Conservation (phyloP, 2,113 vertebrate species). For the Macaca nemestrina region DNA sequence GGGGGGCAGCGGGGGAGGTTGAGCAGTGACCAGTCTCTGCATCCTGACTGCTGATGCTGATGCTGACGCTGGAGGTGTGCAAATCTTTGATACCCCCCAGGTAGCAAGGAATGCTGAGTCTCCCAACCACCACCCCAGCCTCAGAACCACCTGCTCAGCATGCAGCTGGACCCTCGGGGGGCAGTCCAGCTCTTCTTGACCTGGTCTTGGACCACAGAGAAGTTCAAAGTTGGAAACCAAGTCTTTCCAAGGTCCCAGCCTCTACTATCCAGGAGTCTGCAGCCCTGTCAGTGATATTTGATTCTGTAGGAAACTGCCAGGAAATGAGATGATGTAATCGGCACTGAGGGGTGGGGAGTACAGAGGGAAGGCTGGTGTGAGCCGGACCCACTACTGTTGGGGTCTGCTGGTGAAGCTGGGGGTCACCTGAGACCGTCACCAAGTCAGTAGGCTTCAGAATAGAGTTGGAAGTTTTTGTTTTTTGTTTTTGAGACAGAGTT, state of each 20-base stretch:
- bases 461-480: neutral
- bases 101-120: neutral
- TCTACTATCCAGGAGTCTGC: fast-evolving
- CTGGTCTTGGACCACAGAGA: neutral
- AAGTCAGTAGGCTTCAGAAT: neutral
- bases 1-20: fast-evolving
- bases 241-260: neutral
- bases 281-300: too few relatives aligned
- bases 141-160: neutral
- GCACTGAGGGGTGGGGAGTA: neutral
- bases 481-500: too few relatives aligned
- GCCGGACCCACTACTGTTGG: neutral
- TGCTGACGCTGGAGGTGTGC: neutral
- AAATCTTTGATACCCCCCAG: too few relatives aligned
- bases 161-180: neutral
- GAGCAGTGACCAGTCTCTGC: neutral
- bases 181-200: neutral
- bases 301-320: neutral
- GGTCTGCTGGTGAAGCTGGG: neutral
- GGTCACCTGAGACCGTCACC: too few relatives aligned
- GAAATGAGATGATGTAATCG: neutral
- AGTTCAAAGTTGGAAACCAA: neutral
- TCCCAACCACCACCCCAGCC: neutral
- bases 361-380: neutral
- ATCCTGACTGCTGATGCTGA: neutral